Percentiles rank a stretch among this genome's conserved stretches.
phyloP scores from a whole-genome alignment of 2,888 invertebrate genomes.

The Caenorhabditis becei region DNA sequence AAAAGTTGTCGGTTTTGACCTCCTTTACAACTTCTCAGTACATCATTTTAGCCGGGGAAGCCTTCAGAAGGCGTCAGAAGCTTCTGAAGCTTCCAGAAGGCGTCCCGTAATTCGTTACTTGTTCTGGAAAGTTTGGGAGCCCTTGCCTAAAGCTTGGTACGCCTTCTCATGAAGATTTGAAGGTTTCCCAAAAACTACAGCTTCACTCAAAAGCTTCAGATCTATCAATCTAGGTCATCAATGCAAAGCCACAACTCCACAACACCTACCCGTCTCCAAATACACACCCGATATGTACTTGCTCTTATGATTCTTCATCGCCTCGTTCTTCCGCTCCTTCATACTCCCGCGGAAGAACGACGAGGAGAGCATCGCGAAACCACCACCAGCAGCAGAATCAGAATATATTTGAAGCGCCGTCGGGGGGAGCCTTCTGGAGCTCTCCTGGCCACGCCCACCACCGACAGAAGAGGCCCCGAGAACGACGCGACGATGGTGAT shows the following conservation, averaged over 20 bases:
- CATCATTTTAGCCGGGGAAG: no score
- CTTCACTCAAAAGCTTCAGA: no score
- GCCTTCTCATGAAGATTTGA: no score
- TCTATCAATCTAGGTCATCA: not conserved
- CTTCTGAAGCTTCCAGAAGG: no score
- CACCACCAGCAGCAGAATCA: not conserved
- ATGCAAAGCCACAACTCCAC: no score
- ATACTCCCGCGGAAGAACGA: conserved; percentile 62
- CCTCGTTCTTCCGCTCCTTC: conserved; percentile 64
- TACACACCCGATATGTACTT: conserved; percentile 47
- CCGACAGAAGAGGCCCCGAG: conserved; percentile 19
- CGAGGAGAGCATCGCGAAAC: conserved; percentile 52
- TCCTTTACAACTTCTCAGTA: no score
- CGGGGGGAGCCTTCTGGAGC: conserved; percentile 3
- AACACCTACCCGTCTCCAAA: conserved; percentile 43
- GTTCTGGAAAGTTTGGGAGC: no score
- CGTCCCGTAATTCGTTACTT: no score
- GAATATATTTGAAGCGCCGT: conserved; percentile 11
- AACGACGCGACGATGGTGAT: conserved; percentile 34
- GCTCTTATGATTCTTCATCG: conserved; percentile 52
- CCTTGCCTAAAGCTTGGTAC: no score
- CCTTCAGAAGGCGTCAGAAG: no score
- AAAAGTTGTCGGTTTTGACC: no score
- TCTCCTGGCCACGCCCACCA: conserved; percentile 4
- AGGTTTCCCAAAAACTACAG: no score